Evolutionary conservation across 2,888 invertebrate species (phyloP), one percentile per base, ranked within the genome.

Genomic region (Pachydiplax longipennis): DNA sequence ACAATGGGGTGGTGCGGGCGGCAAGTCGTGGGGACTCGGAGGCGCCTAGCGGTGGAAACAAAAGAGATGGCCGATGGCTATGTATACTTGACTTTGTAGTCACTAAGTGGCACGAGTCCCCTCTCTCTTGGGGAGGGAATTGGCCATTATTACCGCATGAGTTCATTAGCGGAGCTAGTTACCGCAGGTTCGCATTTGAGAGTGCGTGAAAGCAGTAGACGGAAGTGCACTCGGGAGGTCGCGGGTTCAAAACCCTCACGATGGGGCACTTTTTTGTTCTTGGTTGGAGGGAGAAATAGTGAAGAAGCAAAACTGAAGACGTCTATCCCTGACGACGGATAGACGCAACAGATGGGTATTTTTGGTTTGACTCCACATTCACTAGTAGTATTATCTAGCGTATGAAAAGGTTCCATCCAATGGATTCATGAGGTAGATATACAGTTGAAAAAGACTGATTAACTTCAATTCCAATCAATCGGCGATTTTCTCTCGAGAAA

Each of bases 91-190:
- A 87, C 87, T 87, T 61, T 40, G 58, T 58, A 31, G 73, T 35
- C 61, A n/a, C 61, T 73, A 73, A 65, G 83, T 58, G 58, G 87
- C 65, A 37, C 65, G 87, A 35, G n/a, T 61, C 61, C 25, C 35
- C 25, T 8, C 61, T 8, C 61, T 58, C n/a, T 61, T 61, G 61
- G 61, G 87, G 31, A 37, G 35, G 87, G 61, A 87, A 87, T 87
- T 87, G 87, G 87, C 87, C 87, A 87, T 87, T 87, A 87, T 87
- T 87, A 87, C 61, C 87, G 87, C 87, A 37, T 87, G 87, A 87
- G 87, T 87, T 87, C 87, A 61, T 87, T 87, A 87, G 61, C 87
- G 61, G 37, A 22, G 87, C 87, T 87, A 61, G 87, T 83, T 83
- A 83, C 83, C 83, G 22, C 83, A 83, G 25, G 83, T 87, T 65